Evolutionary conservation across 2,888 invertebrate species (phyloP), one percentile per base, ranked within the genome.

Genomic region (Lepas anatifera): DNA sequence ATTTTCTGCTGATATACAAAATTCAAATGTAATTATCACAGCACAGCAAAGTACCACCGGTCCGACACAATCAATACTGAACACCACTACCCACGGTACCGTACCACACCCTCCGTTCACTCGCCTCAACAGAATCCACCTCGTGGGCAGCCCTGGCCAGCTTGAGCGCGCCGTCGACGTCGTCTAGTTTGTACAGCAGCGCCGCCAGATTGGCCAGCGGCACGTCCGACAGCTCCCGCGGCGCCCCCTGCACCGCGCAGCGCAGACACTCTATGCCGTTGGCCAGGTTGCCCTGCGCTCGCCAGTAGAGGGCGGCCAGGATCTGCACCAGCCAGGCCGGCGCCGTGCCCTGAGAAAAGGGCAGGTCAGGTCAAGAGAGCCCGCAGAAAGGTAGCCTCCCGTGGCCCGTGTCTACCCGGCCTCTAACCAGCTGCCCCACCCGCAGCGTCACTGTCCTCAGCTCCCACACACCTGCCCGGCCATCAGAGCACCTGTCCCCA

Each of bases 241-340:
- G 85, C 10, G 84, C 85, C n/a, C 81, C 79, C 73, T 82, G 81
- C 39, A 85, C 81, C 1, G 89, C 87, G 13, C 85, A 80, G 58
- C 87, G 83, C 10, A 89, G 82, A 78, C 91, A 92, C 75, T 87
- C 86, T 11, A 89, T 78, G 0, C 88, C 87, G 76, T 88, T 87
- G 67, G 82, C 82, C 43, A 85, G 83, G 76, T 89, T 87, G 10
- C 87, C 86, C 6, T 87, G 83, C 1, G 88, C 85, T 13, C 90
- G 84, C 90, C 90, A 92, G 78, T 90, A 90, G 27, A 90, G 79
- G 0, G 88, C 89, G 0, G 90, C 87, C 52, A 91, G 77, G 18
- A 88, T 87, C 75, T 86, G 85, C 29, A 89, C 78, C 11, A 89
- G 80, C 91, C 91, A 92, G 73, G 84, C 83, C 0, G 90, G 88